Evolutionary conservation across 2,888 invertebrate species (phyloP).

Genomic region (Elmis aenea): DNA sequence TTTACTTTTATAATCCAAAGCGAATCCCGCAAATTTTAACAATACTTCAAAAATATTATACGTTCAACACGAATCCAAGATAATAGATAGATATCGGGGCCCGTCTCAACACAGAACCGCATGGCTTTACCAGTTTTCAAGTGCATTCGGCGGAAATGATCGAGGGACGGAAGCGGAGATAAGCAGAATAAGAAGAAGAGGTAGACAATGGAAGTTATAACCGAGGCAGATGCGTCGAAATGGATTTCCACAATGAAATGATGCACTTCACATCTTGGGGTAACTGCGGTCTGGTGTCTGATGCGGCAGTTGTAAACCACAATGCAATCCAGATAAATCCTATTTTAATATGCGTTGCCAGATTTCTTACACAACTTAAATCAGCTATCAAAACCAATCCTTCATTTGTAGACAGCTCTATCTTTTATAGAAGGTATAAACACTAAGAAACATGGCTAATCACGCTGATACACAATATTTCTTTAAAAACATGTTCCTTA

Average conservation of each 20-base stretch:
- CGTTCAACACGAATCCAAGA: conserved; percentile 27
- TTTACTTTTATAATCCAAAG: conserved; percentile 12
- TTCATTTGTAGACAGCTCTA: no score
- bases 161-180: conserved; percentile 47
- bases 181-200: conserved; percentile 47
- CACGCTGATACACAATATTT: no score
- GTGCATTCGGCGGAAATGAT: conserved; percentile 47
- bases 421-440: no score
- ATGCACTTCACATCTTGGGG: conserved; percentile 37
- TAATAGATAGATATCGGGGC: conserved; percentile 33
- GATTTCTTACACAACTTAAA: no score
- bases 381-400: no score
- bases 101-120: conserved; percentile 24
- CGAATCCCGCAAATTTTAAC: conserved; percentile 23
- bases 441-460: no score
- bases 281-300: conserved; percentile 22
- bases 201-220: conserved; percentile 44
- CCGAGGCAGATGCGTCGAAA: conserved; percentile 43
- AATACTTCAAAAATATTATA: conserved; percentile 23
- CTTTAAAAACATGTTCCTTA: no score
- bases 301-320: conserved; percentile 25
- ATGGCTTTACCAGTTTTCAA: conserved; percentile 44
- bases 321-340: conserved; percentile 25
- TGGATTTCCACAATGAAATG: conserved; percentile 41
- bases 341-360: conserved; percentile 21